Conservation (phyloP, 2,113 vertebrate species). For the Acrocephalus arundinaceus region DNA sequence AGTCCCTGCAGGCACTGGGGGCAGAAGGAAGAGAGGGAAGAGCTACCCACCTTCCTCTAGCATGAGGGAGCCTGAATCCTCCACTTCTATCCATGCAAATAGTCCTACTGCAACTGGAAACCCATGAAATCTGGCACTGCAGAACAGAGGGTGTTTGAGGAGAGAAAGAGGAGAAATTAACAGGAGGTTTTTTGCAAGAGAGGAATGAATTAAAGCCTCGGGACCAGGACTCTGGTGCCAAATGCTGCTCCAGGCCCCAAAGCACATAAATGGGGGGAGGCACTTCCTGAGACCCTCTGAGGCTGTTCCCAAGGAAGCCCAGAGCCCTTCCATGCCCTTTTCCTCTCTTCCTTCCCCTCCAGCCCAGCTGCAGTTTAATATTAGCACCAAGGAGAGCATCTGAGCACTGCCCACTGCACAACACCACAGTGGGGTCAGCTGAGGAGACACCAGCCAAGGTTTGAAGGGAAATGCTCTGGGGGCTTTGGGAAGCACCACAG, state of each 20-base stretch:
- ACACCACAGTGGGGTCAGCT: background rate
- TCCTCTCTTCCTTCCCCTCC: background rate
- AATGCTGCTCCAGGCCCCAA: background rate
- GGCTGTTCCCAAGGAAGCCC: background rate
- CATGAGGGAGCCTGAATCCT: slow-evolving; percentile 18
- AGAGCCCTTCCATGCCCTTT: background rate
- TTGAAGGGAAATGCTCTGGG: background rate
- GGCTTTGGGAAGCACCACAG: background rate
- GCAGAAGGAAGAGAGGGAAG: slow-evolving; percentile 8
- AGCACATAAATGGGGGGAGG: background rate
- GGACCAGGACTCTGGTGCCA: background rate
- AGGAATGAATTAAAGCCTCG: background rate
- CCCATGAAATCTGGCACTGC: background rate
- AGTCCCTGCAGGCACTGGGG: background rate
- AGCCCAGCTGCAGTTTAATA: background rate
- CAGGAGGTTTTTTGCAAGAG: background rate
- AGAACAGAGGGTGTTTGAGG: slow-evolving; percentile 1
- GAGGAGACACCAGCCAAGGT: background rate
- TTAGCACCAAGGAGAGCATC: background rate
- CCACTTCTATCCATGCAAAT: slow-evolving; percentile 32
- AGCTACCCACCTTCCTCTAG: slow-evolving; percentile 40
- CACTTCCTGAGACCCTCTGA: background rate
- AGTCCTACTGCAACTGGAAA: slow-evolving; percentile 13
- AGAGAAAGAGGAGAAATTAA: slow-evolving; percentile 26
- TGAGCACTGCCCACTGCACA: background rate